A percentile compares a stretch with the other conserved stretches of the same genome.
Evolutionary conservation across 92 coral and sea anemone species (phyloP).

Genomic region (Porites cylindrica): DNA sequence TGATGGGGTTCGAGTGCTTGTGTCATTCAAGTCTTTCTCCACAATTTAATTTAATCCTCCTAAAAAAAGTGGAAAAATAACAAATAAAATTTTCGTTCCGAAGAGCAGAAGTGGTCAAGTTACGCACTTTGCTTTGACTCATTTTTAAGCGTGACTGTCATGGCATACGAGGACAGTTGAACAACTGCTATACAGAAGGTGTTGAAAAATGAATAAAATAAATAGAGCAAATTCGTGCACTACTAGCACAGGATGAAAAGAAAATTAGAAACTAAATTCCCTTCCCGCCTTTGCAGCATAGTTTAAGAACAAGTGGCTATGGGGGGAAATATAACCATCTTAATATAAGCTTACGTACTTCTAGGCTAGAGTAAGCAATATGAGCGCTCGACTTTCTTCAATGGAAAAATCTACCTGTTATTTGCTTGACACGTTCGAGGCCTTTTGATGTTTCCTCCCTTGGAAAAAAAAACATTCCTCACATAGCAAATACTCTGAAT

Average conservation of each 20-base stretch:
- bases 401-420: not conserved
- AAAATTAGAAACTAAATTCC: not conserved
- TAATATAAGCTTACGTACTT: too few relatives aligned
- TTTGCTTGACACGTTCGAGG: not conserved
- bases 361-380: too few relatives aligned
- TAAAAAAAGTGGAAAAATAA: not conserved
- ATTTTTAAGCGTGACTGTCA: not conserved
- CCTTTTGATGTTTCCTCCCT: not conserved
- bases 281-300: not conserved
- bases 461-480: not conserved
- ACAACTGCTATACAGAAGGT: not conserved
- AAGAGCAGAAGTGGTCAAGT: not conserved
- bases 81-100: not conserved
- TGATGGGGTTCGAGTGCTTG: conserved; percentile 22
- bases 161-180: too few relatives aligned
- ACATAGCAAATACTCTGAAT: not conserved
- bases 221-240: not conserved
- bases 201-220: not conserved
- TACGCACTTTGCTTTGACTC: not conserved
- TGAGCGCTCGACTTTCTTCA: too few relatives aligned
- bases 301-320: too few relatives aligned
- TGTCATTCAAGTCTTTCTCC: conserved; percentile 6
- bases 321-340: too few relatives aligned
- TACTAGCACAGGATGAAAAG: not conserved
- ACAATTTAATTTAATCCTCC: conserved; percentile 23